Evolutionary conservation across 2,797 vertebrate species (phyloP), one percentile per base, ranked within the genome.

Genomic region (Danio tinwini): DNA sequence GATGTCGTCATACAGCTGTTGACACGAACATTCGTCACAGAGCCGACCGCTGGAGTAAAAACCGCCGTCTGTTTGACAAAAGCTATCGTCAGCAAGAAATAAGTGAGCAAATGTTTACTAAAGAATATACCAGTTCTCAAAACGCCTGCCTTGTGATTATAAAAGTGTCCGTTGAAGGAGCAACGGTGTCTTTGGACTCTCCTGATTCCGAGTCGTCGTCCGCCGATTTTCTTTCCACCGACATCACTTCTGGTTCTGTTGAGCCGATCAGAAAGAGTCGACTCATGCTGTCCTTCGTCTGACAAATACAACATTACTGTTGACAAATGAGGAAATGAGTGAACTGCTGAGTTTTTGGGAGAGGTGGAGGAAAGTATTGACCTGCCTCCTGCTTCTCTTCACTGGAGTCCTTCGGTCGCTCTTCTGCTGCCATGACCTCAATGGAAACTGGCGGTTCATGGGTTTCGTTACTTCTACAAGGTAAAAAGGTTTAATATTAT

Each of bases 91-190:
- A 62, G 17, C 12, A 14, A 69, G 13, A 72, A n/a, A n/a, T n/a
- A 7, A 55, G 40, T 12, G 19, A 37, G 49, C 12, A 69, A 13
- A 17, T 8, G 7, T 5, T 62, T 0, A 9, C 8, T 4, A 19
- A 45, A 0, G 5, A 7, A 12, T 6, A 44, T 11, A 16, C 12
- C 16, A 29, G 5, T 10, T 67, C 0, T 45, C 1, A 0, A 58
- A 6, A 59, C 8, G 2, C 21, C 0, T 21, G 95, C 98, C 93
- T 96, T 99, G 61, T 96, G 97, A 91, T 98, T 99, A 87, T 99
- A 99, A 87, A 95, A 99, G 89, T 99, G 98, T 7, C 98, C 98
- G 0, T 99, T 99, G 89, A 99, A 98, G 87, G 97, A 99, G 91
- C 98, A 98, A 61, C 98, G 93, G 85, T 99, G 96, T 7, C 97